Percentiles rank a stretch among this genome's conserved stretches.
These are phyloP conservation scores for Orchesella flavescens DNA, from an alignment of 2,888 invertebrate genomes.

Conservation along the genomic window DNA sequence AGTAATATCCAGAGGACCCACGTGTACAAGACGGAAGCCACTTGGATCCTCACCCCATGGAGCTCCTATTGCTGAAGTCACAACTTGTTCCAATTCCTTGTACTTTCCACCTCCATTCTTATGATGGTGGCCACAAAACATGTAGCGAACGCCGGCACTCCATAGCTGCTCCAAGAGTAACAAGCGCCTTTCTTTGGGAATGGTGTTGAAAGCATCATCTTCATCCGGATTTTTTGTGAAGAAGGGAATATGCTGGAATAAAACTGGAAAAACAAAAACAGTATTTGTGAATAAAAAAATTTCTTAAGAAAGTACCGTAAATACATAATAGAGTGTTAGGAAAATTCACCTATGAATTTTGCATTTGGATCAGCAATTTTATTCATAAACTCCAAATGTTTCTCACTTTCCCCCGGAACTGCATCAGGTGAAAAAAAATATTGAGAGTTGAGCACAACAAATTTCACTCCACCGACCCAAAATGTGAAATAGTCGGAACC, in stretches of 20 bases:
- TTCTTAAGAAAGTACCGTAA: background rate
- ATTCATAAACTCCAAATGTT: conserved; percentile 75
- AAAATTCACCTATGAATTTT: conserved; percentile 68
- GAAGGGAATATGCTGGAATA: conserved; percentile 76
- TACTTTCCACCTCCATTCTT: conserved; percentile 75
- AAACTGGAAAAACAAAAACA: conserved; percentile 71
- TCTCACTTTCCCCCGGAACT: conserved; percentile 73
- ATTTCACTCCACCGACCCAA: conserved; percentile 76
- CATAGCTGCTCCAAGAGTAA: conserved; percentile 74
- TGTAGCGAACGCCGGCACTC: conserved; percentile 74
- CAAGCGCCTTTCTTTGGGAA: conserved; percentile 73
- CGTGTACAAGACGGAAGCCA: conserved; percentile 75
- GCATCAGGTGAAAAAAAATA: conserved; percentile 73
- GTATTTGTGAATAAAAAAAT: background rate
- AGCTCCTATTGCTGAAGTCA: conserved; percentile 76
- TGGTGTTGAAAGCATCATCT: conserved; percentile 74
- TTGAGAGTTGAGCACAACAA: conserved; percentile 76
- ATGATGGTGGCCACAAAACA: conserved; percentile 76
- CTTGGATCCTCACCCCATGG: conserved; percentile 75
- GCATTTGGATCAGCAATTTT: conserved; percentile 70
- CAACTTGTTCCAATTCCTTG: conserved; percentile 72
- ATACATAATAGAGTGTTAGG: background rate
- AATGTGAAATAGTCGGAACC: conserved; percentile 77
- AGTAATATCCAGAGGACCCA: conserved; percentile 73
- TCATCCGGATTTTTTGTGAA: conserved; percentile 74